Conservation (phyloP, 92 coral and sea anemone species). For the Virgularia gustaviana region DNA sequence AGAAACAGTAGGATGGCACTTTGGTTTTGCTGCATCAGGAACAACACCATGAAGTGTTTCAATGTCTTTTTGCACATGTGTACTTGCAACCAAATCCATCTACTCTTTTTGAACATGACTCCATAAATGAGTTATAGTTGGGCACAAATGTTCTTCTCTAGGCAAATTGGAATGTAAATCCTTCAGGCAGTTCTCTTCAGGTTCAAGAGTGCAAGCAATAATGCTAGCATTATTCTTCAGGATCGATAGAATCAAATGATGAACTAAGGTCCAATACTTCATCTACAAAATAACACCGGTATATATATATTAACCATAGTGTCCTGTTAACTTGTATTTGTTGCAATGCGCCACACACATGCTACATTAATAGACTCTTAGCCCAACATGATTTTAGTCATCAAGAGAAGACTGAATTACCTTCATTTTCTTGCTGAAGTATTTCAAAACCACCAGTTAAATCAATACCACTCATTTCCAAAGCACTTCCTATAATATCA, state of each 20-base stretch:
- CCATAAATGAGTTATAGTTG: conserved; percentile 26
- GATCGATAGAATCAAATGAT: background rate
- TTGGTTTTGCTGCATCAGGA: conserved; percentile 9
- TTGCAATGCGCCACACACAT: too few species aligned
- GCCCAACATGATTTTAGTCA: too few species aligned
- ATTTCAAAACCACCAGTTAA: conserved; percentile 14
- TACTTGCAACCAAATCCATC: conserved; percentile 1
- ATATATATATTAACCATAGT: background rate
- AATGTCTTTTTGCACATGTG: conserved; percentile 3
- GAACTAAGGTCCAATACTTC: background rate
- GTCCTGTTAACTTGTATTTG: too few species aligned
- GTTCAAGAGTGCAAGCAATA: background rate
- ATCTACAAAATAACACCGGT: background rate
- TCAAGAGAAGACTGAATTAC: conserved; percentile 6
- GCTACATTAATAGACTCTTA: too few species aligned
- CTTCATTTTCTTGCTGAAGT: conserved; percentile 22
- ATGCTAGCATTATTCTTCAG: background rate
- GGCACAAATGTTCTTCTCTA: background rate
- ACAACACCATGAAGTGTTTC: conserved; percentile 1
- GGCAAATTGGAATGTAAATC: background rate
- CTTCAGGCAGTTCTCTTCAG: background rate
- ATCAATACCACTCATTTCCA: conserved; percentile 18
- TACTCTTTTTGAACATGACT: conserved; percentile 1
- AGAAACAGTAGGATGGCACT: background rate
- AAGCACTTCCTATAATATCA: conserved; percentile 14